These are phyloP conservation scores for Drosophila mercatorum DNA, from an alignment of 2,888 invertebrate genomes.

Conservation along the genomic window DNA sequence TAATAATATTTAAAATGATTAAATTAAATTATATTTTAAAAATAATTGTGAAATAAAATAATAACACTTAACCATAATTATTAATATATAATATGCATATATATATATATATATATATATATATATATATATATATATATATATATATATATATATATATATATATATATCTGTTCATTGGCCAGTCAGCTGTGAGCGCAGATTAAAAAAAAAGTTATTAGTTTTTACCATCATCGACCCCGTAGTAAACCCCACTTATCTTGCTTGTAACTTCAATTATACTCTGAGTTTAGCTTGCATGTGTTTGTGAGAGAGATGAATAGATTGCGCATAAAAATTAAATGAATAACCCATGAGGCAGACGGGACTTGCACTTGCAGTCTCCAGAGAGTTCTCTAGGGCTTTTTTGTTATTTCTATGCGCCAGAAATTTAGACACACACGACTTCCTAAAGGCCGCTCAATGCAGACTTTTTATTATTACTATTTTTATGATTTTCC, in stretches of 20 bases:
- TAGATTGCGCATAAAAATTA: slow-evolving; percentile 82
- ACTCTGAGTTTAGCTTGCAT: slow-evolving; percentile 51
- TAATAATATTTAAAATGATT: neutral
- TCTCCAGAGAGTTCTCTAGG: neutral
- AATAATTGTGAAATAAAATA: neutral
- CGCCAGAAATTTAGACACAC: slow-evolving; percentile 67
- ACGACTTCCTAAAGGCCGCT: slow-evolving; percentile 56
- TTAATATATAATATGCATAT: neutral
- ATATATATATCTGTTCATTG: neutral
- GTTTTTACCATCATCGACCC: slow-evolving; percentile 11
- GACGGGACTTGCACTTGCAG: neutral
- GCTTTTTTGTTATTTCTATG: slow-evolving; percentile 70
- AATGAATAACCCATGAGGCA: slow-evolving; percentile 42
- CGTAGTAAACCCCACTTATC: slow-evolving; percentile 23
- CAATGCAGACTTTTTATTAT: slow-evolving; percentile 31
- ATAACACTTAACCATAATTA: neutral
- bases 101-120: neutral
- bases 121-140: neutral
- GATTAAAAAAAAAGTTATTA: slow-evolving; percentile 18
- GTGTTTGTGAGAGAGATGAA: slow-evolving; percentile 81
- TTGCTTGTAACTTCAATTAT: slow-evolving; percentile 40
- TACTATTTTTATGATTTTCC: slow-evolving; percentile 4
- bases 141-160: neutral
- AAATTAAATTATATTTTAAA: neutral
- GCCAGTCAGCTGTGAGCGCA: neutral